Evolutionary conservation across 2,797 vertebrate species (phyloP).

Genomic region (Alectoris magna): DNA sequence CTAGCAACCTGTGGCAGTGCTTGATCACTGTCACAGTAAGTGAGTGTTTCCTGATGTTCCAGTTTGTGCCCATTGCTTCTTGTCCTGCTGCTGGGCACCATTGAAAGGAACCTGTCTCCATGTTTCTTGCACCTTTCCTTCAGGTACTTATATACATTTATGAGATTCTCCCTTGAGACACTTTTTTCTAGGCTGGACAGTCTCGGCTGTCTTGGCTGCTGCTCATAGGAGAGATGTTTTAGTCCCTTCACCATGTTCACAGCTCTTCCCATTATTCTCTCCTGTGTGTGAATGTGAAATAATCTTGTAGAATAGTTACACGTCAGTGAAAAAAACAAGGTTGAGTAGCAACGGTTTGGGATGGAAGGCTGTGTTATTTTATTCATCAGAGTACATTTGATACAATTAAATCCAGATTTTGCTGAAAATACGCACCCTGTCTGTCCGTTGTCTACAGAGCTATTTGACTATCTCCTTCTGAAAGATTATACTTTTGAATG

Average conservation of each 20-base stretch:
- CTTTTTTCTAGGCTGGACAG: neutral
- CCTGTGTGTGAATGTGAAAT: neutral
- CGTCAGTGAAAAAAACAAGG: neutral
- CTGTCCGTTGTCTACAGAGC: neutral
- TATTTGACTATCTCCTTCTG: neutral
- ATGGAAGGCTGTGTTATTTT: neutral
- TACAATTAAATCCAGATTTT: neutral
- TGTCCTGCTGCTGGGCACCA: neutral
- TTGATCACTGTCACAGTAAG: neutral
- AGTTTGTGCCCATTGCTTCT: neutral
- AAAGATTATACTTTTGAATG: neutral
- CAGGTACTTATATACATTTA: neutral
- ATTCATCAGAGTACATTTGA: neutral
- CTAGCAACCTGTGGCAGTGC: neutral
- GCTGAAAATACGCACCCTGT: neutral
- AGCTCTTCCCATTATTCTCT: neutral
- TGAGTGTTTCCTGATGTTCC: neutral
- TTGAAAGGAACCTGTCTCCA: neutral
- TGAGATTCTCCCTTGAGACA: neutral
- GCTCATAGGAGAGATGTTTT: neutral
- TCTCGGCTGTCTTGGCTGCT: neutral
- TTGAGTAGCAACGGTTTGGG: neutral
- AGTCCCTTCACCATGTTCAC: neutral
- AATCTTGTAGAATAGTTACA: neutral
- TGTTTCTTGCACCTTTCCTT: neutral